These are phyloP conservation scores for Ypsolopha scabrella DNA, from an alignment of 2,888 invertebrate species.

Conservation along the genomic window DNA sequence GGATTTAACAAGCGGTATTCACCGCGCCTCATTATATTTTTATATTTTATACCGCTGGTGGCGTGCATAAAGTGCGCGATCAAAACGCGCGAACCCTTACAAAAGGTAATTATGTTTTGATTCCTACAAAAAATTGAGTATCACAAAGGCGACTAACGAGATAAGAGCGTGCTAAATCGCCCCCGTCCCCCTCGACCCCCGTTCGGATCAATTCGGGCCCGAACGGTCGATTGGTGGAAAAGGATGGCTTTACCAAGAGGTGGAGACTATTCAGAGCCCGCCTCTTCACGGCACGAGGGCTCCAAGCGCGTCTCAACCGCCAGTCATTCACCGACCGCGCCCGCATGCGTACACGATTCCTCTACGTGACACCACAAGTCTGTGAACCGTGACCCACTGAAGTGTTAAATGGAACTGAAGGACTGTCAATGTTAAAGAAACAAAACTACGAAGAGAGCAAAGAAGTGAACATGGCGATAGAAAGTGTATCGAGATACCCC, in stretches of 20 bases:
- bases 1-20: constrained; percentile 69
- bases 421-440: constrained; percentile 73
- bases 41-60: constrained; percentile 63
- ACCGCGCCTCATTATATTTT: constrained; percentile 66
- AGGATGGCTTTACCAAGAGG: constrained; percentile 29
- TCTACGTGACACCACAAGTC: constrained; percentile 37
- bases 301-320: constrained; percentile 25
- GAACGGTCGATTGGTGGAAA: constrained; percentile 61
- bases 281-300: constrained; percentile 32
- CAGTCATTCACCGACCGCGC: constrained; percentile 64
- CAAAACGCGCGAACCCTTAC: constrained; percentile 68
- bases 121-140: constrained; percentile 66
- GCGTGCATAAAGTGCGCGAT: constrained; percentile 63
- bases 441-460: constrained; percentile 59
- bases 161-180: constrained; percentile 70
- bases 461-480: constrained; percentile 77
- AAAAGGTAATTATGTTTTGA: constrained; percentile 72
- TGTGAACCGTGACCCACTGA: constrained; percentile 26
- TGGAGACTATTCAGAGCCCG: constrained; percentile 18
- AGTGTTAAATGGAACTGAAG: constrained; percentile 63
- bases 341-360: constrained; percentile 64
- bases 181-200: constrained; percentile 45
- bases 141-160: constrained; percentile 71
- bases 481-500: constrained; percentile 75
- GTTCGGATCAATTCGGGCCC: constrained; percentile 57